Evolutionary conservation across 2,797 vertebrate species (phyloP).

Genomic region (Acridotheres tristis): DNA sequence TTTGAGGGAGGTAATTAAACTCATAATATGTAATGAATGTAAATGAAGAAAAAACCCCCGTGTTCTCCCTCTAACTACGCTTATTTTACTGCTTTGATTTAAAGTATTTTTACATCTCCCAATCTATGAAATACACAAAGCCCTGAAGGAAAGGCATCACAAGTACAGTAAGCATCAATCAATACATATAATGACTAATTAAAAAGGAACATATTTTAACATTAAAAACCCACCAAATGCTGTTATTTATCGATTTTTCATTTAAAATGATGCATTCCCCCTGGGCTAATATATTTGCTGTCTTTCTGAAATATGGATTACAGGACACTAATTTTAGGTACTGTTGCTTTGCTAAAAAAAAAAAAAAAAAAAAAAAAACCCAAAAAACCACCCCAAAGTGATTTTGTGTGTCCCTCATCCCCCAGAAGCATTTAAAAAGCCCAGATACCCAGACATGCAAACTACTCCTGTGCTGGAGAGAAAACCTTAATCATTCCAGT

Average conservation of each 20-base stretch:
- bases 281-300: constrained; percentile 41
- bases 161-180: constrained; percentile 69
- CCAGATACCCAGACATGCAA: not conserved
- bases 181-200: constrained; percentile 71
- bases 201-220: constrained; percentile 72
- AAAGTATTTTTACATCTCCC: constrained; percentile 74
- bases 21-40: constrained; percentile 85
- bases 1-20: constrained; percentile 84
- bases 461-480: not conserved
- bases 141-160: constrained; percentile 63
- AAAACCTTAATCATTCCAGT: not conserved
- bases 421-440: not conserved
- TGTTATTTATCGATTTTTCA: constrained; percentile 64
- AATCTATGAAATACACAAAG: constrained; percentile 71
- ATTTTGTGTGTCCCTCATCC: not conserved
- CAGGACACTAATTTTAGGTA: not conserved
- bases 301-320: constrained; percentile 20
- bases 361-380: not conserved
- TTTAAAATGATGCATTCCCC: constrained; percentile 61
- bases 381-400: not conserved
- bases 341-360: not conserved
- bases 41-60: constrained; percentile 79
- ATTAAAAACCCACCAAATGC: constrained; percentile 56
- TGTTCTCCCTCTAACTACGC: constrained; percentile 75
- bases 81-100: constrained; percentile 77